Percentiles rank a stretch among this genome's conserved stretches.
These are phyloP conservation scores for Chitala chitala DNA, from an alignment of 2,113 vertebrate genomes.

Conservation along the genomic window DNA sequence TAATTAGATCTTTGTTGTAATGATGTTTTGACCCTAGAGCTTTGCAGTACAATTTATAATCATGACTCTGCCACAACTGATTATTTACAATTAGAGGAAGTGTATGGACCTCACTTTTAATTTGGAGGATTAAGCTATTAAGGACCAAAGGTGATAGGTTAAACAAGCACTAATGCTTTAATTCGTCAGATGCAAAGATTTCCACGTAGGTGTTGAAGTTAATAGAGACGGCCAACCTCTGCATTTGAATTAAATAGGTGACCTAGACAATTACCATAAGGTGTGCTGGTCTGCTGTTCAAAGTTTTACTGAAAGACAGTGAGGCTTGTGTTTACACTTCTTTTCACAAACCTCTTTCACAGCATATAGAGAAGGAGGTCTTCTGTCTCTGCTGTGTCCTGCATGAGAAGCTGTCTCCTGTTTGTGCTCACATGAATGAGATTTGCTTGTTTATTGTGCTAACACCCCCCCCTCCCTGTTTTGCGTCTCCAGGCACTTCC, in stretches of 20 bases:
- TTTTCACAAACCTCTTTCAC: constrained; percentile 47
- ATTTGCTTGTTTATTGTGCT: constrained; percentile 4
- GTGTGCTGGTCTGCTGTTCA: constrained; percentile 56
- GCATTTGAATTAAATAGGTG: constrained; percentile 57
- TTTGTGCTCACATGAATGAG: neutral
- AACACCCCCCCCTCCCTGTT: neutral
- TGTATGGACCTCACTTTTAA: constrained; percentile 41
- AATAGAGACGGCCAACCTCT: constrained; percentile 57
- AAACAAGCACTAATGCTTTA: constrained; percentile 50
- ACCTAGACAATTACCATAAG: constrained; percentile 59
- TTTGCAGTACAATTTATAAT: constrained; percentile 8
- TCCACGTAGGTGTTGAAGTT: constrained; percentile 62
- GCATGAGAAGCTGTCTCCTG: neutral
- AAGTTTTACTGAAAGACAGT: constrained; percentile 56
- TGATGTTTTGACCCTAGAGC: constrained; percentile 11
- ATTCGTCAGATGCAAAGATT: constrained; percentile 63
- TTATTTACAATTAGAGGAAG: constrained; percentile 20
- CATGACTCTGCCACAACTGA: constrained; percentile 20
- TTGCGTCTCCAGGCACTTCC: constrained; percentile 80
- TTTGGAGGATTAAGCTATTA: constrained; percentile 46
- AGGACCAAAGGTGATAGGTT: constrained; percentile 40
- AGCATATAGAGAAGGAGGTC: constrained; percentile 27
- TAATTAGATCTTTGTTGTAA: constrained; percentile 3
- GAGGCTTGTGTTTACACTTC: constrained; percentile 55
- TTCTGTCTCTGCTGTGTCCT: neutral